Conservation (phyloP, 2,888 invertebrate species). For the Globia sparganii region DNA sequence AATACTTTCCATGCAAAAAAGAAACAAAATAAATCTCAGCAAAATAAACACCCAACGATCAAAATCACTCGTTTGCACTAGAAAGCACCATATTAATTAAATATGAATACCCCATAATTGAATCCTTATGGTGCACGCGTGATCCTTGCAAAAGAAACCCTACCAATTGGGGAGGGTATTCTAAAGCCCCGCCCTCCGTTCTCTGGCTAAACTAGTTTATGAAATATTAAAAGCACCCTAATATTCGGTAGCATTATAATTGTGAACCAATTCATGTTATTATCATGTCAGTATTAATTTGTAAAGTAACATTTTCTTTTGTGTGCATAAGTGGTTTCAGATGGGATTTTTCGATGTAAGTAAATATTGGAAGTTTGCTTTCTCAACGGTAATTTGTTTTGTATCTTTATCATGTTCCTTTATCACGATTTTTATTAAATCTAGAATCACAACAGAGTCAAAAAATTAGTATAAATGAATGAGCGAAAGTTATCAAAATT, state of each 20-base stretch:
- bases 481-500: neutral
- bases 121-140: conserved; percentile 86
- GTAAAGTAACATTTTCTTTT: conserved; percentile 74
- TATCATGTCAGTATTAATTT: conserved; percentile 88
- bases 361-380: conserved; percentile 60
- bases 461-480: neutral
- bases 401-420: conserved; percentile 4
- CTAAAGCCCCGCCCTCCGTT: conserved; percentile 80
- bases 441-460: neutral
- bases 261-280: conserved; percentile 87
- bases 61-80: conserved; percentile 71
- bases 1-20: neutral
- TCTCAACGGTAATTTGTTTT: conserved; percentile 49
- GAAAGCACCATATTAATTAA: conserved; percentile 85
- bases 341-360: conserved; percentile 70
- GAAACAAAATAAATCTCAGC: conserved; percentile 15
- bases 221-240: conserved; percentile 84
- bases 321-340: conserved; percentile 78
- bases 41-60: conserved; percentile 70
- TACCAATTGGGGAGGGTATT: conserved; percentile 74
- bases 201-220: conserved; percentile 82
- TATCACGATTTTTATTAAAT: conserved; percentile 6
- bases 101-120: conserved; percentile 88
- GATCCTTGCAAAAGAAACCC: conserved; percentile 78
- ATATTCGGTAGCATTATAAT: conserved; percentile 83